Base-by-base conservation (phyloP, 2,113 vertebrate species). In the Gavia stellata region DNA sequence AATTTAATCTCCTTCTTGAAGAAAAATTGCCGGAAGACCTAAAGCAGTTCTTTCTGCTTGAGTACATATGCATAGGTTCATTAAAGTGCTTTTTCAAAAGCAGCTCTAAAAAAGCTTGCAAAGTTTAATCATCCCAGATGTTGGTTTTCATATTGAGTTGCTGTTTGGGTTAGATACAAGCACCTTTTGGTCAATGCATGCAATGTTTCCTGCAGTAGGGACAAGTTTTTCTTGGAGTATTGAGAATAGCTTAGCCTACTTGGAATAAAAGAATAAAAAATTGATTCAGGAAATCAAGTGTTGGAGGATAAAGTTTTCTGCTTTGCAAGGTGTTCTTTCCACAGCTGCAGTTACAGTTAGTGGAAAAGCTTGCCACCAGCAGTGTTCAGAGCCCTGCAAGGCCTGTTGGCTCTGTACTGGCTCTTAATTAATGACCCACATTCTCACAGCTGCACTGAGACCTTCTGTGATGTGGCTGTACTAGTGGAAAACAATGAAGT, bases 41-140 rank as follows among this genome's bases (percentile, higher is more conserved):
- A 67, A 95, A 84, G 67, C n/a, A 77, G 38, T 66, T 95, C 49
- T 65, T 88, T 86, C 63, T 83, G 47, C 63, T 72, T 1, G 4
- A 83, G 26, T 84, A 71, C 90, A 92, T 81, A 55, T 12, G 26
- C 44, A 33, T 71, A 86, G 24, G 59, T 92, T 96, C 86, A 71
- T 88, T 86, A 36, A 74, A 88, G 44, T 67, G 50, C n/a, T 63
- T 71, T 90, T 94, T 72, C 59, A 81, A 92, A 96, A 86, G 58
- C 61, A 59, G 24, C 75, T 86, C 81, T 83, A 47, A 89, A 92
- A 75, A 81, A 58, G 10, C 59, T 88, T 92, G 12, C 11, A 58
- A 49, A 55, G 20, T 96, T 87, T 65, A 86, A 70, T 83, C 33
- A 78, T 80, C 10, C 92, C 94, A 94, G 90, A 94, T 89, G 88